Evolutionary conservation across 2,113 vertebrate species (phyloP).

Genomic region (Lutjanus erythropterus): DNA sequence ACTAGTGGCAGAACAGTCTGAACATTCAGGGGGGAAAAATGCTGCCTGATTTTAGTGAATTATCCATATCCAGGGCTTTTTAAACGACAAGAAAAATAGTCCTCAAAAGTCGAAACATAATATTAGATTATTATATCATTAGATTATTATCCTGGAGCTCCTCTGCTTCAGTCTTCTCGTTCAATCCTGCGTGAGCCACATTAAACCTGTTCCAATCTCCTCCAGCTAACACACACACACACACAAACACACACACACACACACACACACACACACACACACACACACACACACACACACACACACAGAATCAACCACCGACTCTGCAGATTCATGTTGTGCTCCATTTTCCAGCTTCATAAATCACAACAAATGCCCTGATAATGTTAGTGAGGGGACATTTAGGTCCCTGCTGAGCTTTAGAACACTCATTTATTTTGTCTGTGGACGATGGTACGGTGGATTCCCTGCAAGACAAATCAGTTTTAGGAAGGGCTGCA

Average conservation of each 20-base stretch:
- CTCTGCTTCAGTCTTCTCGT: not conserved
- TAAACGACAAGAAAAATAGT: conserved; percentile 10
- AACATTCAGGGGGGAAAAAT: not conserved
- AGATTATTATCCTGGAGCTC: conserved; percentile 3
- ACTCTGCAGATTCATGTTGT: not conserved
- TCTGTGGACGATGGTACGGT: not conserved
- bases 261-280: not conserved
- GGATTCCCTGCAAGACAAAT: conserved; percentile 23
- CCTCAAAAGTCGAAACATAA: not conserved
- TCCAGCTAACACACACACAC: not conserved
- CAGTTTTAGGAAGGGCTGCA: too few relatives aligned
- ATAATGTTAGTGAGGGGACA: not conserved
- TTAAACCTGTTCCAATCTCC: conserved; percentile 4
- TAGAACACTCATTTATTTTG: not conserved
- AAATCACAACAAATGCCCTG: not conserved
- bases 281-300: not conserved
- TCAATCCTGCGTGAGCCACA: conserved; percentile 23
- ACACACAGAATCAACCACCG: not conserved
- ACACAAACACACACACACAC: not conserved
- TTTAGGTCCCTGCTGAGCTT: not conserved
- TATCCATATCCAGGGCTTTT: conserved; percentile 16
- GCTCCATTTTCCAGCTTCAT: conserved; percentile 29
- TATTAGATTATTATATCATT: too few relatives aligned
- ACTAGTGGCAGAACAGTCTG: not conserved
- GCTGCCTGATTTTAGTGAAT: conserved; percentile 1